These are phyloP conservation scores for Sphinx pinastri DNA, from an alignment of 2,888 invertebrate genomes.

Conservation along the genomic window DNA sequence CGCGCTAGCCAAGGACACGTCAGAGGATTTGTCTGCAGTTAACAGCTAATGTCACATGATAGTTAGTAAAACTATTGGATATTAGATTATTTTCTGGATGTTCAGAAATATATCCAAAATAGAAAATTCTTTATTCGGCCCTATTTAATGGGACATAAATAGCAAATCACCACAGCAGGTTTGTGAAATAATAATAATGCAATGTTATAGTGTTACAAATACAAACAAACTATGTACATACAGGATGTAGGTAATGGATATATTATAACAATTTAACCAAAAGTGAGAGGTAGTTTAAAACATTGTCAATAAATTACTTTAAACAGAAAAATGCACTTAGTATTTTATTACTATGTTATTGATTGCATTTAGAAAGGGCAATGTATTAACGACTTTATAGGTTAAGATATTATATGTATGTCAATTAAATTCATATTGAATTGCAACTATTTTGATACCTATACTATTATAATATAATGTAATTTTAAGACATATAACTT, in stretches of 20 bases:
- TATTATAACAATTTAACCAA: neutral
- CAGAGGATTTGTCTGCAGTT: constrained; percentile 45
- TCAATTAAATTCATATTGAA: neutral
- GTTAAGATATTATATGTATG: too few relatives aligned
- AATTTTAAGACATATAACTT: too few relatives aligned
- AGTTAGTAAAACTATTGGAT: too few relatives aligned
- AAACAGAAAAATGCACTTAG: constrained; percentile 13
- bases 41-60: too few relatives aligned
- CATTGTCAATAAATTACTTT: neutral
- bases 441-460: neutral
- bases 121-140: too few relatives aligned
- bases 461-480: neutral
- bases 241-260: too few relatives aligned
- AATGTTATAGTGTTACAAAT: neutral
- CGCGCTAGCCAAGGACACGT: constrained; percentile 46
- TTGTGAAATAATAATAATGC: too few relatives aligned
- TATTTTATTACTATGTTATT: constrained; percentile 14
- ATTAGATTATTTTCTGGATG: too few relatives aligned
- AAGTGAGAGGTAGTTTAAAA: constrained; percentile 5
- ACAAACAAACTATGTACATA: too few relatives aligned
- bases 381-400: neutral
- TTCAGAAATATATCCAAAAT: too few relatives aligned
- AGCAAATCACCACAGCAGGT: too few relatives aligned
- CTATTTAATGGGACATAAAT: too few relatives aligned
- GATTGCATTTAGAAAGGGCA: neutral